These are phyloP conservation scores for Drosophila stalkeri DNA, from an alignment of 2,888 invertebrate species.

Conservation along the genomic window DNA sequence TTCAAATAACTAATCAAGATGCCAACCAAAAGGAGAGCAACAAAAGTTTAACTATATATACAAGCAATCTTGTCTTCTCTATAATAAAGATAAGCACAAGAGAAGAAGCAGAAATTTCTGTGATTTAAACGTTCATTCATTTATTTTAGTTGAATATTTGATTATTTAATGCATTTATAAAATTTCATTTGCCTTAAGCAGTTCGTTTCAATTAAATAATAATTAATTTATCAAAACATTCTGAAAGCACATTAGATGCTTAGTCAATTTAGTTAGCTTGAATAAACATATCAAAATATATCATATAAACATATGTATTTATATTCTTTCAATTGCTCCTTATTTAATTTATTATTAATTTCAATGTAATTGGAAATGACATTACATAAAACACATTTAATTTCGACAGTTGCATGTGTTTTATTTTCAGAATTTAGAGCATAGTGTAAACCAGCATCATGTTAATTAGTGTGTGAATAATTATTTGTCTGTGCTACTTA, in stretches of 20 bases:
- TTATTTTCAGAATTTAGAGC: constrained; percentile 1
- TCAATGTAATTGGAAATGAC: not conserved
- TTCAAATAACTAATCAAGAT: constrained; percentile 56
- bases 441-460: constrained; percentile 17
- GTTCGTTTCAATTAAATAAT: constrained; percentile 11
- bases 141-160: not conserved
- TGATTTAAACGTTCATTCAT: not conserved
- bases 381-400: not conserved
- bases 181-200: not conserved
- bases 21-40: constrained; percentile 13
- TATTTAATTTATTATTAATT: not conserved
- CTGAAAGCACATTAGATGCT: not conserved
- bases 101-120: not conserved
- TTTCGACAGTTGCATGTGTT: not conserved
- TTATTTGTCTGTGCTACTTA: constrained; percentile 38
- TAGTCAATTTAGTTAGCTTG: not conserved
- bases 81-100: not conserved
- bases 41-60: not conserved
- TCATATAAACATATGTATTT: not conserved
- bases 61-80: not conserved
- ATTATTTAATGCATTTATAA: constrained; percentile 1
- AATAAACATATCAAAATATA: not conserved
- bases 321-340: too few species aligned
- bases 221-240: constrained; percentile 10
- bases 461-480: constrained; percentile 58